These are phyloP conservation scores for Elachura formosa DNA, from an alignment of 2,113 vertebrate species.

Conservation along the genomic window DNA sequence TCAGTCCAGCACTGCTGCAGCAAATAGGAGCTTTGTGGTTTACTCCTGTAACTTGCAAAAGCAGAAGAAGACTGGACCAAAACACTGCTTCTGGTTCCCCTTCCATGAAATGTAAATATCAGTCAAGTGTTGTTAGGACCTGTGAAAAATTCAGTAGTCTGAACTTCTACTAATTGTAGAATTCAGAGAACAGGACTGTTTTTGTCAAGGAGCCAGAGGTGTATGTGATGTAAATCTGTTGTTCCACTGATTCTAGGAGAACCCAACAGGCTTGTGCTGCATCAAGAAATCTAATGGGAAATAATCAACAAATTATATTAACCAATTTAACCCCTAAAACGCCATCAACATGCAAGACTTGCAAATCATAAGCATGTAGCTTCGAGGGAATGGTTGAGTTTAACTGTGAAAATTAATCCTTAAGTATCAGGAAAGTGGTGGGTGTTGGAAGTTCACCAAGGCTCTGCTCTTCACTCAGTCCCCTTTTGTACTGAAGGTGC, in stretches of 20 bases:
- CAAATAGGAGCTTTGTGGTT: background rate
- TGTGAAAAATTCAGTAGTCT: background rate
- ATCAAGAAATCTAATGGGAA: background rate
- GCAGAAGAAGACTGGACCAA: background rate
- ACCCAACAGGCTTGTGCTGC: background rate
- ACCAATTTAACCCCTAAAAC: background rate
- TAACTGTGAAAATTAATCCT: background rate
- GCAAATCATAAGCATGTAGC: accelerated
- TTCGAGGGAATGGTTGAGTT: background rate
- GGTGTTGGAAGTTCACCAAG: background rate
- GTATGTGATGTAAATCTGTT: background rate
- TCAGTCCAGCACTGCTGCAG: background rate
- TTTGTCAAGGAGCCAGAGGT: background rate
- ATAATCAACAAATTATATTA: background rate
- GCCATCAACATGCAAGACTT: background rate
- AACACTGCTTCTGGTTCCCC: background rate
- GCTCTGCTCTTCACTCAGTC: background rate
- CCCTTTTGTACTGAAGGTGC: background rate
- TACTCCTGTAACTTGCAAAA: background rate
- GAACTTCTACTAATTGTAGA: background rate
- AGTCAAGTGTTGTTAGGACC: background rate
- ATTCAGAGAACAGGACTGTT: background rate
- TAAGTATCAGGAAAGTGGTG: background rate
- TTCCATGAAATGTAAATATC: background rate
- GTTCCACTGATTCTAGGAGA: background rate